A percentile compares a stretch with the other conserved stretches of the same genome.
phyloP scores from a whole-genome alignment of 2,113 vertebrate genomes.

The Dicaeum eximium region DNA sequence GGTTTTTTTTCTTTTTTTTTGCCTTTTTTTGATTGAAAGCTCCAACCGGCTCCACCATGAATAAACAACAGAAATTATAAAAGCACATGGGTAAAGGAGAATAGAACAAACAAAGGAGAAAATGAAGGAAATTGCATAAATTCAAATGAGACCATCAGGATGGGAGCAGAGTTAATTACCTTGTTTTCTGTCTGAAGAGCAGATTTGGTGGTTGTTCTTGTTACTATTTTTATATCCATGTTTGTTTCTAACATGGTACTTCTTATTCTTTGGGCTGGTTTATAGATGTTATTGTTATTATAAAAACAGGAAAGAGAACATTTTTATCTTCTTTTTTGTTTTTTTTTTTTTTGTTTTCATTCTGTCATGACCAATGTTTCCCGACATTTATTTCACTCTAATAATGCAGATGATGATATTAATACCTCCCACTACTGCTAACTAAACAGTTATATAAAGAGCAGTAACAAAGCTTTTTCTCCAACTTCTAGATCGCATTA shows the following conservation, averaged over 20 bases:
- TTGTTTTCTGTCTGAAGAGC: neutral
- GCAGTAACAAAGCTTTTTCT: conserved; percentile 64
- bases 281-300: conserved; percentile 28
- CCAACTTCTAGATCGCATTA: conserved; percentile 43
- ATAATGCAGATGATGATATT: conserved; percentile 65
- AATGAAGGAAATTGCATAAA: conserved; percentile 59
- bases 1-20: neutral
- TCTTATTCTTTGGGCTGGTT: conserved; percentile 34
- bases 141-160: conserved; percentile 55
- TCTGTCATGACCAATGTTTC: conserved; percentile 41
- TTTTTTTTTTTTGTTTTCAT: conserved; percentile 22
- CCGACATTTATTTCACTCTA: conserved; percentile 60
- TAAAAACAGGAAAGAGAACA: neutral
- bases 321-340: neutral
- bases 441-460: conserved; percentile 74
- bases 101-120: conserved; percentile 74
- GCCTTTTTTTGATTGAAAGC: conserved; percentile 69
- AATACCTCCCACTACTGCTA: conserved; percentile 66
- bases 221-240: neutral
- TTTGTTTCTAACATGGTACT: conserved; percentile 36
- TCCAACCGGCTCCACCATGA: conserved; percentile 67
- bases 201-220: neutral
- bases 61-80: conserved; percentile 75
- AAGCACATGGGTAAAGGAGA: conserved; percentile 49
- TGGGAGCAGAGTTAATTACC: conserved; percentile 61